Percentiles rank a stretch among this genome's conserved stretches.
Evolutionary conservation across 1,140 invertebrate species (phyloP).

Genomic region (Araneus ventricosus): DNA sequence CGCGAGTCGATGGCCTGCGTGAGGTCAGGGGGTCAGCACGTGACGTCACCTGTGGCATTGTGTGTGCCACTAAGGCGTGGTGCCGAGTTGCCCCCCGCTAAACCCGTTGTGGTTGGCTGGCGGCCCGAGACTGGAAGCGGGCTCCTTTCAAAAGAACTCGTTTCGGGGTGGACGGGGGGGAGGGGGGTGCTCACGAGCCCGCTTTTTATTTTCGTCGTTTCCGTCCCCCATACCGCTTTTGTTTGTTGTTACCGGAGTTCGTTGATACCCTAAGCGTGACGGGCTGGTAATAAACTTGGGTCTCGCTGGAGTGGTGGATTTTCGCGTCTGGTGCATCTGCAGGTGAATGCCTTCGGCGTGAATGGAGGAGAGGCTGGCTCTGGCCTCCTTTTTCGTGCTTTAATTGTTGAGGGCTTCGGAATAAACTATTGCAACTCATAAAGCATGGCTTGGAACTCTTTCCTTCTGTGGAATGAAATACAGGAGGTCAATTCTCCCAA

Average conservation of each 20-base stretch:
- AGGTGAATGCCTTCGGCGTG: slow-evolving; percentile 33
- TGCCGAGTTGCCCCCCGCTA: slow-evolving; percentile 23
- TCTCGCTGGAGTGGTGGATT: neutral
- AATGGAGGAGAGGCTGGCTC: neutral
- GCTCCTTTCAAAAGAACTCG: slow-evolving; percentile 7
- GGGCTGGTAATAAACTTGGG: neutral
- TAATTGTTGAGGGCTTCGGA: too few species aligned
- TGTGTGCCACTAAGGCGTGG: slow-evolving; percentile 43
- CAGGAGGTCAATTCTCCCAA: too few species aligned
- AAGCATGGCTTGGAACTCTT: too few species aligned
- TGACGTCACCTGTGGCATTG: slow-evolving; percentile 59
- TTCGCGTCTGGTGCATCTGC: slow-evolving; percentile 19
- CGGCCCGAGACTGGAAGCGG: slow-evolving; percentile 42
- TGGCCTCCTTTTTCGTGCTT: too few species aligned
- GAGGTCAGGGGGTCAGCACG: slow-evolving; percentile 52
- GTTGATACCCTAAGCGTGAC: slow-evolving; percentile 21
- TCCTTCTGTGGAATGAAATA: too few species aligned
- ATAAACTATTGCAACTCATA: too few species aligned
- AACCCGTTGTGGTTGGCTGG: slow-evolving; percentile 54
- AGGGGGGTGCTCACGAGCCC: neutral
- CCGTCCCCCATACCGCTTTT: neutral
- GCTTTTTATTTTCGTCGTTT: neutral
- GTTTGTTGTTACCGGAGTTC: slow-evolving; percentile 51
- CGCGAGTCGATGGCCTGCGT: slow-evolving; percentile 29
- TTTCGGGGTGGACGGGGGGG: slow-evolving; percentile 36